These are phyloP conservation scores for Dipus sagitta DNA, from an alignment of 2,797 vertebrate species.

Conservation along the genomic window DNA sequence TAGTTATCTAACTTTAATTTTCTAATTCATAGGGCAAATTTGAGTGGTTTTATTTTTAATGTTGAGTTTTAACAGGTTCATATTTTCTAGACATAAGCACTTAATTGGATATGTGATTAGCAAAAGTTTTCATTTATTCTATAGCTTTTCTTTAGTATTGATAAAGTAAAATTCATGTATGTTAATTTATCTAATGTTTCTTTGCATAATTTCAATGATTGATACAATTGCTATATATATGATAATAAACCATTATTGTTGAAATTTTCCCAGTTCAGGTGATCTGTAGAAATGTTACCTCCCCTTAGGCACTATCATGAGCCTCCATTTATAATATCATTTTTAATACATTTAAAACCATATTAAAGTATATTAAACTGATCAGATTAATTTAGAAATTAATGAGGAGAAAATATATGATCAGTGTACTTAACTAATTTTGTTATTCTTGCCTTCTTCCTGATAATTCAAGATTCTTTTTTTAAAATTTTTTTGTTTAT, in stretches of 20 bases:
- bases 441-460: not conserved
- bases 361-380: slow-evolving; percentile 12
- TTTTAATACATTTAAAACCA: not conserved
- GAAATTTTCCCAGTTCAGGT: not conserved
- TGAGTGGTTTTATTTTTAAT: not conserved
- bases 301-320: not conserved
- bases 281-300: not conserved
- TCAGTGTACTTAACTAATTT: not conserved
- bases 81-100: not conserved
- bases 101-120: not conserved
- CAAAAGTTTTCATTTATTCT: not conserved
- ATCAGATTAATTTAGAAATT: not conserved
- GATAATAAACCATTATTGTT: not conserved
- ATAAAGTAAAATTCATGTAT: not conserved
- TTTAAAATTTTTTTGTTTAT: too few relatives aligned
- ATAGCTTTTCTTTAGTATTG: not conserved
- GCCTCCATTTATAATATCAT: not conserved
- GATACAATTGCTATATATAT: not conserved
- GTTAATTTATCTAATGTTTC: not conserved
- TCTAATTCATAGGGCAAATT: not conserved
- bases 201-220: not conserved
- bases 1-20: not conserved
- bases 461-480: not conserved
- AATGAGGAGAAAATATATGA: not conserved
- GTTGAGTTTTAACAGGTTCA: not conserved